phyloP scores from a whole-genome alignment of 2,888 invertebrate genomes.

The Pseudolycoriella hygida region DNA sequence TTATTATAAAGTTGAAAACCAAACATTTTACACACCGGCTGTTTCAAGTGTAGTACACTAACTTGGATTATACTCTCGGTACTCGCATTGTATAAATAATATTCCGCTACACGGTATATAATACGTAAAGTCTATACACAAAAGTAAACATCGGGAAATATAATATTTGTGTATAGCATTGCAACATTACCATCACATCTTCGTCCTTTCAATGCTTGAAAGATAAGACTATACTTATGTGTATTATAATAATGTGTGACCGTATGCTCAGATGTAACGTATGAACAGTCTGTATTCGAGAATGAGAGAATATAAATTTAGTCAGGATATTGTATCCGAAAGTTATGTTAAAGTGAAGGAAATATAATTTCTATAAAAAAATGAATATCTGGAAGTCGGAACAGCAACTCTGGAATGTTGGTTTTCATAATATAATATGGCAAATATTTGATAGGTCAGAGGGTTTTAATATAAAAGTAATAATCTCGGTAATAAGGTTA shows the following conservation, averaged over 20 bases:
- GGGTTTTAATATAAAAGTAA: neutral
- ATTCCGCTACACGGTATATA: no score
- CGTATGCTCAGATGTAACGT: neutral
- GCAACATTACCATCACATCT: neutral
- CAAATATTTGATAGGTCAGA: neutral
- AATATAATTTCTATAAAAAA: neutral
- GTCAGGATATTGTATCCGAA: neutral
- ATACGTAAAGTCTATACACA: neutral
- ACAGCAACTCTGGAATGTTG: neutral
- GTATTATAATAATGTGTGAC: neutral
- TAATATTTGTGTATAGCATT: neutral
- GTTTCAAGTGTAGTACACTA: neutral
- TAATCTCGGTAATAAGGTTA: no score
- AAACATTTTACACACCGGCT: conserved; percentile 1
- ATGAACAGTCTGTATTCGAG: neutral
- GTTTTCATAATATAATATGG: neutral
- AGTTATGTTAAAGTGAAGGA: neutral
- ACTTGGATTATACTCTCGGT: no score
- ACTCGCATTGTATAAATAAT: no score
- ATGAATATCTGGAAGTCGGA: neutral
- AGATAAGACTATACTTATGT: neutral
- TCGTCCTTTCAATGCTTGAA: no score
- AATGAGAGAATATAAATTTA: neutral
- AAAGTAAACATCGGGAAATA: neutral
- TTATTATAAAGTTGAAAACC: conserved; percentile 1